phyloP scores from a whole-genome alignment of 2,888 invertebrate genomes.

The Coenonympha arcania region DNA sequence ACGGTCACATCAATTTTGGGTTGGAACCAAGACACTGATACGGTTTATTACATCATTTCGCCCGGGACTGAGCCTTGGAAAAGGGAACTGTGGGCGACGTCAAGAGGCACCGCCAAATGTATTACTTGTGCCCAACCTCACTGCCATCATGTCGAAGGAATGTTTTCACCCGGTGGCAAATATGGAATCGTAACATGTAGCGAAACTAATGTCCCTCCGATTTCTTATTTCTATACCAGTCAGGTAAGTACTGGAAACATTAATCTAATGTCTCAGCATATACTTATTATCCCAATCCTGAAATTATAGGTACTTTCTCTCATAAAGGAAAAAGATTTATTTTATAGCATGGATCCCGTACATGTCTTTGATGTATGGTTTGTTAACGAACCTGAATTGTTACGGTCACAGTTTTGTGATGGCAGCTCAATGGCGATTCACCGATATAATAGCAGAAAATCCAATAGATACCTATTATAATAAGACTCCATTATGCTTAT shows the following conservation, averaged over 20 bases:
- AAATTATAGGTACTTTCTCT: no score
- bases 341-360: no score
- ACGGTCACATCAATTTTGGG: conserved; percentile 76
- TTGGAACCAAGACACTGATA: conserved; percentile 74
- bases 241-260: conserved; percentile 52
- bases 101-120: conserved; percentile 74
- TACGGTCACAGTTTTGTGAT: no score
- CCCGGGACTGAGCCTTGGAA: conserved; percentile 77
- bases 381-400: no score
- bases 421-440: no score
- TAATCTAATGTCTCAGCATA: no score
- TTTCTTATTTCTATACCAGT: conserved; percentile 64
- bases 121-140: conserved; percentile 77
- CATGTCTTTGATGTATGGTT: no score
- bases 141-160: conserved; percentile 78
- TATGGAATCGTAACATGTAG: conserved; percentile 55
- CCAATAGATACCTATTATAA: no score
- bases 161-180: conserved; percentile 61
- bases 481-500: no score
- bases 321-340: no score
- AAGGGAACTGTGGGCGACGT: conserved; percentile 77
- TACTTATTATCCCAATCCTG: no score
- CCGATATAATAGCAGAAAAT: no score
- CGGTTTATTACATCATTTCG: conserved; percentile 80
- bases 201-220: conserved; percentile 50